Evolutionary conservation across 2,113 vertebrate species (phyloP).

Genomic region (Forbesichthys papilliferus): DNA sequence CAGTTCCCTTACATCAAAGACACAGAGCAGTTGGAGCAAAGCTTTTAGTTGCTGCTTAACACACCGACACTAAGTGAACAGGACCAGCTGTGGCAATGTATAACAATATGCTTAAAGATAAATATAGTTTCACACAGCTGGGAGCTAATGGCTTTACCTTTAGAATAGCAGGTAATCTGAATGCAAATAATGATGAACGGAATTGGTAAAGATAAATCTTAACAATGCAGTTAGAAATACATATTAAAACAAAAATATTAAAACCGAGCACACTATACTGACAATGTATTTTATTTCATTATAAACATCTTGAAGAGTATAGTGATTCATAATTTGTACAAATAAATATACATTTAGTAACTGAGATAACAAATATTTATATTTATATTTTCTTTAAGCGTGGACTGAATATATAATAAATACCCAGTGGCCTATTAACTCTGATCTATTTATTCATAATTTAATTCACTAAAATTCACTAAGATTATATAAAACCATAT

Average conservation of each 20-base stretch:
- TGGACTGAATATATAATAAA: no score
- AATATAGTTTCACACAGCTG: conserved; percentile 56
- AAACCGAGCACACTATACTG: background rate
- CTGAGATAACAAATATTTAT: no score
- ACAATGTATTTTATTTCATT: no score
- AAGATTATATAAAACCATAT: no score
- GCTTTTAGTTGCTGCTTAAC: conserved; percentile 67
- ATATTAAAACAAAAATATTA: background rate
- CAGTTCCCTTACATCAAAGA: conserved; percentile 66
- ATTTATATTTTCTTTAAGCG: background rate
- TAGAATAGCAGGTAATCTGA: conserved; percentile 6
- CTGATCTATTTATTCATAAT: no score
- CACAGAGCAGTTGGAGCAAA: conserved; percentile 65
- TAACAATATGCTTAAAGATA: conserved; percentile 68
- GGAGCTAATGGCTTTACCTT: conserved; percentile 20
- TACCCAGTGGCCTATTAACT: no score
- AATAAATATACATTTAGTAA: no score
- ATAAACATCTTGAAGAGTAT: no score
- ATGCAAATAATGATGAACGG: background rate
- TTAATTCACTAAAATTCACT: no score
- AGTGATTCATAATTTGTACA: no score
- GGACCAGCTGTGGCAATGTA: conserved; percentile 67
- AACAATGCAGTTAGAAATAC: conserved; percentile 6
- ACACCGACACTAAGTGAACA: conserved; percentile 59
- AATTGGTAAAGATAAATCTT: background rate